Conservation (phyloP, 1,140 invertebrate genomes). For the Zaprionus tsacasi region DNA sequence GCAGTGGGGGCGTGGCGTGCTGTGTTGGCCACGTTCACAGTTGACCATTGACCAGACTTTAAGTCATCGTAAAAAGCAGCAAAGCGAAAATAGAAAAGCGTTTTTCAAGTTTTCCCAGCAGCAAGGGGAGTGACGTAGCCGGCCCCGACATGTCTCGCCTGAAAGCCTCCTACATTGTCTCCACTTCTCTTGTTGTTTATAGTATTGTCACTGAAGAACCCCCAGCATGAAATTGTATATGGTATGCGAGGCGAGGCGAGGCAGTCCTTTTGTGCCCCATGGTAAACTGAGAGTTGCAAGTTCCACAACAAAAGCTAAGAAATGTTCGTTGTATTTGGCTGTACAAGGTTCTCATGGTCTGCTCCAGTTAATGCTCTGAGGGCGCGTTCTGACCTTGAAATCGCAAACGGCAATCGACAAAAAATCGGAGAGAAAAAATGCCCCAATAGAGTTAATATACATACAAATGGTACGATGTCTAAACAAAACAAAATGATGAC, state of each 20-base stretch:
- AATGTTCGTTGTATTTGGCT: neutral
- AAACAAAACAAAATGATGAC: slow-evolving; percentile 40
- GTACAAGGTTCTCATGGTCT: slow-evolving; percentile 26
- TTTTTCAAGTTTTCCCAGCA: neutral
- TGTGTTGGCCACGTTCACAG: slow-evolving; percentile 28
- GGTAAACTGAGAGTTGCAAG: slow-evolving; percentile 48
- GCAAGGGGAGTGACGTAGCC: slow-evolving; percentile 28
- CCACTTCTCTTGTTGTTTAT: neutral
- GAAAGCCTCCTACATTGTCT: slow-evolving; percentile 69
- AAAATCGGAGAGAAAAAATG: neutral
- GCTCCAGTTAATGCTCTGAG: slow-evolving; percentile 24
- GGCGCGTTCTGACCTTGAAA: slow-evolving; percentile 31
- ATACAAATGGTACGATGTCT: slow-evolving; percentile 13
- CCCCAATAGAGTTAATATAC: slow-evolving; percentile 16
- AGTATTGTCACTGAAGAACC: neutral
- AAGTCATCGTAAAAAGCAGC: slow-evolving; percentile 52
- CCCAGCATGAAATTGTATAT: slow-evolving; percentile 40
- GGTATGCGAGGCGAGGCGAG: slow-evolving; percentile 44
- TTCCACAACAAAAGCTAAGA: slow-evolving; percentile 12
- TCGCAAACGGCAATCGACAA: slow-evolving; percentile 27
- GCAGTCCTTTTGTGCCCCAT: slow-evolving; percentile 63
- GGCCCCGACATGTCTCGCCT: slow-evolving; percentile 61
- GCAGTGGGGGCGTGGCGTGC: slow-evolving; percentile 8
- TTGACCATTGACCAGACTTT: slow-evolving; percentile 74
- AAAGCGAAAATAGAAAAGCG: slow-evolving; percentile 56